These are phyloP conservation scores for Gymnodraco acuticeps DNA, from an alignment of 2,797 vertebrate genomes.

Conservation along the genomic window DNA sequence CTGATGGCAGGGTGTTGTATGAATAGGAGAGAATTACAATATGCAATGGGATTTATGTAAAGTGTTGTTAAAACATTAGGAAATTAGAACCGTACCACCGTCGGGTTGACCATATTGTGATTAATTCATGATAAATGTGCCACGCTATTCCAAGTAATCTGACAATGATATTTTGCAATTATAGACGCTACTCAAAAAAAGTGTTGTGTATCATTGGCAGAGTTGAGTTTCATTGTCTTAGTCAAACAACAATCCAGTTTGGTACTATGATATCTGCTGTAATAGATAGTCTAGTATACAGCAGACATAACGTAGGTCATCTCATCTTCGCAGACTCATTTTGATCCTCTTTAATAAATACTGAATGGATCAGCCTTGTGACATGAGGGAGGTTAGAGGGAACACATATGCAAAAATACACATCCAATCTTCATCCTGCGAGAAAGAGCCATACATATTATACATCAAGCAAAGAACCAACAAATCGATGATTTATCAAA, in stretches of 20 bases:
- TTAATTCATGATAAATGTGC: not conserved
- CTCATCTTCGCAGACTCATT: slow-evolving; percentile 31
- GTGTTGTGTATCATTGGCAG: not conserved
- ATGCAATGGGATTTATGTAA: no score
- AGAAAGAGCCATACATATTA: no score
- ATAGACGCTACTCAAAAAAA: not conserved
- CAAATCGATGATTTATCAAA: no score
- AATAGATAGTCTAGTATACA: slow-evolving; percentile 45
- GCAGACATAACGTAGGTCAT: slow-evolving; percentile 58
- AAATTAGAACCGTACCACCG: no score
- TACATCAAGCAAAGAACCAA: no score
- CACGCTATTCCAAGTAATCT: not conserved
- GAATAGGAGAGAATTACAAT: not conserved
- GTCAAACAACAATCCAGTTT: not conserved
- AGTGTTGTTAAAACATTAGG: not conserved
- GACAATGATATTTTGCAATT: slow-evolving; percentile 1
- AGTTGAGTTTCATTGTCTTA: slow-evolving; percentile 16
- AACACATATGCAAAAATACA: no score
- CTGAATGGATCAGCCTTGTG: slow-evolving; percentile 6
- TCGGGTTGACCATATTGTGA: not conserved
- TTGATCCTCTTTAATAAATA: slow-evolving; percentile 28
- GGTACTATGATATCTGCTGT: slow-evolving; percentile 29
- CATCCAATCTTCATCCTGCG: no score
- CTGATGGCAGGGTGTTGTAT: not conserved
- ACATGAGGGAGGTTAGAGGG: not conserved